Percentiles rank a stretch among this genome's conserved stretches.
phyloP scores from a whole-genome alignment of 2,888 invertebrate species.

The Choreutis nemorana region DNA sequence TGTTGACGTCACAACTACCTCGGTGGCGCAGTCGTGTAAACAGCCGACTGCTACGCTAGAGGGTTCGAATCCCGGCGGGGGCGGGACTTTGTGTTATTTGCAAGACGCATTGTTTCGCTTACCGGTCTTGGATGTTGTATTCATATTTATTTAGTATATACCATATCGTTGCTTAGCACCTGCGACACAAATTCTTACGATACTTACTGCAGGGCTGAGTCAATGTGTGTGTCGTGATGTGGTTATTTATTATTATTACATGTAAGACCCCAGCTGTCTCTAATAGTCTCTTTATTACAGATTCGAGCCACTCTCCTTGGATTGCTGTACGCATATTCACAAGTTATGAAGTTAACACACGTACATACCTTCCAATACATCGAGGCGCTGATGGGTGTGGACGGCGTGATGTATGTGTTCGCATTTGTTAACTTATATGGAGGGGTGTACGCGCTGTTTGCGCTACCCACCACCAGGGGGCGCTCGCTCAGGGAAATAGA shows the following conservation, averaged over 20 bases:
- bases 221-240: too few relatives aligned
- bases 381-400: slow-evolving; percentile 37
- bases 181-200: too few relatives aligned
- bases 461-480: slow-evolving; percentile 27
- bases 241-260: not conserved
- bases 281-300: slow-evolving; percentile 26
- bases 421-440: slow-evolving; percentile 38
- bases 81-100: too few relatives aligned
- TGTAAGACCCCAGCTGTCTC: not conserved
- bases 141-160: too few relatives aligned
- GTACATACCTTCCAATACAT: slow-evolving; percentile 35
- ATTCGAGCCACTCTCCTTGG: slow-evolving; percentile 33
- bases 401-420: slow-evolving; percentile 39
- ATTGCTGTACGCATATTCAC: slow-evolving; percentile 29
- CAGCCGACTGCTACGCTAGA: too few relatives aligned
- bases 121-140: too few relatives aligned
- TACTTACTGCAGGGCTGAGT: too few relatives aligned
- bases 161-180: too few relatives aligned
- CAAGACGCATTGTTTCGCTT: too few relatives aligned
- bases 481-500: slow-evolving; percentile 37
- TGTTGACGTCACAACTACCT: too few relatives aligned
- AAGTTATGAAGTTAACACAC: slow-evolving; percentile 34
- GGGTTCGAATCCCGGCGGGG: too few relatives aligned
- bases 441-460: slow-evolving; percentile 35
- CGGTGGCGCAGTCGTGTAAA: too few relatives aligned